Evolutionary conservation across 2,888 invertebrate genomes (phyloP).

Genomic region (Eudasyphora cyanicolor): DNA sequence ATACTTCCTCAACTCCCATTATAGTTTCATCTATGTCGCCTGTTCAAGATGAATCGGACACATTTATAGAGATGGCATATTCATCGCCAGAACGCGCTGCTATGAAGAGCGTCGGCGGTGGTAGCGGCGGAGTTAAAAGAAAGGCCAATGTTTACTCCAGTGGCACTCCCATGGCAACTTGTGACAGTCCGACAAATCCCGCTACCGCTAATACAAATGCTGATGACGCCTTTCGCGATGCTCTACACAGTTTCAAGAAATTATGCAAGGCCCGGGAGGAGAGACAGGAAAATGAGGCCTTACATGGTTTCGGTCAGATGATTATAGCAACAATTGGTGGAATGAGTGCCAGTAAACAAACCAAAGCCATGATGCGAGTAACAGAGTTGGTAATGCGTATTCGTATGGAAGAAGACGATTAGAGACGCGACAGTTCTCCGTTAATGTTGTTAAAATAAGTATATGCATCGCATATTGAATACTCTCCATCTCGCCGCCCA

Average conservation of each 20-base stretch:
- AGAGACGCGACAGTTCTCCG: background rate
- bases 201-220: background rate
- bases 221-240: background rate
- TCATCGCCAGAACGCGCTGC: background rate
- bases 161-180: background rate
- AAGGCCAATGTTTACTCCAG: background rate
- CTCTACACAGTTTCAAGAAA: slow-evolving; percentile 35
- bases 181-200: background rate
- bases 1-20: background rate
- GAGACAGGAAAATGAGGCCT: slow-evolving; percentile 27
- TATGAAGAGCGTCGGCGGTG: background rate
- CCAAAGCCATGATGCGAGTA: slow-evolving; percentile 49
- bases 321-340: slow-evolving; percentile 42
- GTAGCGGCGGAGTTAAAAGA: too few species aligned
- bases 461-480: too few species aligned
- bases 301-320: slow-evolving; percentile 55
- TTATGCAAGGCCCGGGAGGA: slow-evolving; percentile 23
- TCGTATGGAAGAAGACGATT: slow-evolving; percentile 31
- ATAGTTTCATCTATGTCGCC: background rate
- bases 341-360: slow-evolving; percentile 43
- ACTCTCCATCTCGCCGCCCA: too few species aligned
- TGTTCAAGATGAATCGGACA: background rate
- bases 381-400: slow-evolving; percentile 55
- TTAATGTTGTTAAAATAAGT: too few species aligned
- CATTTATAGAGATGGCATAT: background rate